A percentile compares a stretch with the other conserved stretches of the same genome.
Evolutionary conservation across 2,888 invertebrate genomes (phyloP).

Genomic region (Apodemia duryi): DNA sequence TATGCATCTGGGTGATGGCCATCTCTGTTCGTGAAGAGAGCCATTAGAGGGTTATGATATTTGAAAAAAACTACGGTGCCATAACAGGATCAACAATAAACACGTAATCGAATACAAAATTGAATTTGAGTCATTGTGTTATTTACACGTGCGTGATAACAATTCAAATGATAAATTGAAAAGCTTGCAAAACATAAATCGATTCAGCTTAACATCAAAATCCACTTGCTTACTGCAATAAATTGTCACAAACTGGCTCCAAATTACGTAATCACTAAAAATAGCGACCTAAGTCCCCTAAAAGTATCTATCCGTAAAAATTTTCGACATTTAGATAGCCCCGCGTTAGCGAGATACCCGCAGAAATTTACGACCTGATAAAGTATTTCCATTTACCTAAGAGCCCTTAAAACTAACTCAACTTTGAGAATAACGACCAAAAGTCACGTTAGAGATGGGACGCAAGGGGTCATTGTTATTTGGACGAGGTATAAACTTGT

Average conservation of each 20-base stretch:
- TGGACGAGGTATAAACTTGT: constrained; percentile 60
- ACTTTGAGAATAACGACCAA: constrained; percentile 26
- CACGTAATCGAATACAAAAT: no score
- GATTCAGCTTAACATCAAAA: not conserved
- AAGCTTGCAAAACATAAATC: not conserved
- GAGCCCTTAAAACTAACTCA: constrained; percentile 48
- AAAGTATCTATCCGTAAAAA: constrained; percentile 47
- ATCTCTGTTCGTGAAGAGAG: no score
- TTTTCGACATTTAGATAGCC: constrained; percentile 56
- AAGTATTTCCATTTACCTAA: constrained; percentile 51
- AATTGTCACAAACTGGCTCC: not conserved
- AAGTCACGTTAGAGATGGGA: constrained; percentile 28
- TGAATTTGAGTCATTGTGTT: no score
- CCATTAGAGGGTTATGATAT: no score
- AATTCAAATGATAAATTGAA: no score
- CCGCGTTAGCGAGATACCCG: constrained; percentile 64
- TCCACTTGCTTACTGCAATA: constrained; percentile 3
- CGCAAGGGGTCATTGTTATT: constrained; percentile 42
- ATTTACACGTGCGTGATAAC: no score
- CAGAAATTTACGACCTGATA: constrained; percentile 73
- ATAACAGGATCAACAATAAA: no score
- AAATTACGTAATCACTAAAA: constrained; percentile 13
- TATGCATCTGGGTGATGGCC: no score
- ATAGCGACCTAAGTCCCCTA: constrained; percentile 34
- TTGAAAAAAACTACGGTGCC: no score